Conservation (phyloP, 2,888 invertebrate species). For the Orthosia incerta region DNA sequence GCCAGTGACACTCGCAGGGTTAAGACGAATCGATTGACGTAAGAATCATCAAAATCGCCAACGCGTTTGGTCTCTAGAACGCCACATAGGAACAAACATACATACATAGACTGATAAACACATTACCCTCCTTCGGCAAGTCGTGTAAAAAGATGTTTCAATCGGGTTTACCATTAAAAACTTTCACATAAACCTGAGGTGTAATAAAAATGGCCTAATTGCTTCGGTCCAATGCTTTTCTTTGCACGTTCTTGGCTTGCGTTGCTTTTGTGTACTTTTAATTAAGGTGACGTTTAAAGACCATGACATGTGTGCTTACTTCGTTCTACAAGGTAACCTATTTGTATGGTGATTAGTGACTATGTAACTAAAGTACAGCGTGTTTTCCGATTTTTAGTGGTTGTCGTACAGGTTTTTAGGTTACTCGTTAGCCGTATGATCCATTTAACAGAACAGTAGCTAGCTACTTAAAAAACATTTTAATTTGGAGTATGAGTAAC, state of each 20-base stretch:
- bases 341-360: constrained; percentile 11
- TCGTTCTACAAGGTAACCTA: constrained; percentile 16
- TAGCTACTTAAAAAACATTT: background rate
- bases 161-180: constrained; percentile 56
- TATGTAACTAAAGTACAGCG: background rate
- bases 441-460: background rate
- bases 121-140: too few species aligned
- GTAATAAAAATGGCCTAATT: constrained; percentile 62
- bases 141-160: constrained; percentile 45
- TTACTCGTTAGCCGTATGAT: background rate
- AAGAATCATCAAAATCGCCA: too few species aligned
- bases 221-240: constrained; percentile 13
- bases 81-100: too few species aligned
- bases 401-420: background rate
- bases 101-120: too few species aligned
- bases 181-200: constrained; percentile 29
- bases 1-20: too few species aligned
- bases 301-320: background rate
- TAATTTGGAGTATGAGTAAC: too few species aligned
- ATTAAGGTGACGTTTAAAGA: constrained; percentile 32
- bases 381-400: background rate
- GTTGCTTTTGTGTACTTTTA: constrained; percentile 50
- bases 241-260: constrained; percentile 2
- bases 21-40: too few species aligned
- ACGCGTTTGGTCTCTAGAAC: too few species aligned